These are phyloP conservation scores for Drosophila lacertosa DNA, from an alignment of 1,140 invertebrate genomes.

Conservation along the genomic window DNA sequence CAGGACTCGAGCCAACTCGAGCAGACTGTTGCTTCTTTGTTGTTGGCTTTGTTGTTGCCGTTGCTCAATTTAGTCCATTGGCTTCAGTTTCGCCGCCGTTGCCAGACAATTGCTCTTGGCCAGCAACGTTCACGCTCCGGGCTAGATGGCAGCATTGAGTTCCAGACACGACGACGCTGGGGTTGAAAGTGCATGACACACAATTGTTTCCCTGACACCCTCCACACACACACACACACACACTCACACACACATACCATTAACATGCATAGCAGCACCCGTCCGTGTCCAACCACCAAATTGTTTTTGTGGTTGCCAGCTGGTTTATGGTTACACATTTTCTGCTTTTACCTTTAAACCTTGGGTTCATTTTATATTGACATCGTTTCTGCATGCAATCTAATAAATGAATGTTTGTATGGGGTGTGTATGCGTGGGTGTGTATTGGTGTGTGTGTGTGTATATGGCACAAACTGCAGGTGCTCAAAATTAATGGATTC, in stretches of 20 bases:
- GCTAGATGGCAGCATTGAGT: neutral
- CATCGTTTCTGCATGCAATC: slow-evolving; percentile 63
- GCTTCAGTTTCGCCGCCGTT: slow-evolving; percentile 46
- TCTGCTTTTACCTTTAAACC: slow-evolving; percentile 37
- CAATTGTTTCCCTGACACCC: slow-evolving; percentile 51
- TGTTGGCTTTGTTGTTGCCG: slow-evolving; percentile 18
- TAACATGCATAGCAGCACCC: slow-evolving; percentile 61
- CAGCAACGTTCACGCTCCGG: slow-evolving; percentile 12
- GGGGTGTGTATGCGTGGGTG: neutral
- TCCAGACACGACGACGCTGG: slow-evolving; percentile 46
- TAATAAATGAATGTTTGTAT: slow-evolving; percentile 55
- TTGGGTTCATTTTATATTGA: slow-evolving; percentile 42
- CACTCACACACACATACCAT: slow-evolving; percentile 32
- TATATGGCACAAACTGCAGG: slow-evolving; percentile 30
- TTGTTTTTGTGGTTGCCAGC: slow-evolving; percentile 74
- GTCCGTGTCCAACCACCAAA: slow-evolving; percentile 47
- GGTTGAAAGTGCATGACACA: slow-evolving; percentile 79
- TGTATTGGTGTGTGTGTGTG: neutral
- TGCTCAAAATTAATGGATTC: slow-evolving; percentile 34
- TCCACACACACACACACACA: neutral
- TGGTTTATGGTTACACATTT: slow-evolving; percentile 72
- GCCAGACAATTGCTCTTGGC: slow-evolving; percentile 58
- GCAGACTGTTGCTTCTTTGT: slow-evolving; percentile 68
- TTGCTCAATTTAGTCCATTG: slow-evolving; percentile 69
- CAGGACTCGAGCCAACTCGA: neutral